Base-by-base conservation (phyloP, 2,888 invertebrate species). In the Papilio protenor region DNA sequence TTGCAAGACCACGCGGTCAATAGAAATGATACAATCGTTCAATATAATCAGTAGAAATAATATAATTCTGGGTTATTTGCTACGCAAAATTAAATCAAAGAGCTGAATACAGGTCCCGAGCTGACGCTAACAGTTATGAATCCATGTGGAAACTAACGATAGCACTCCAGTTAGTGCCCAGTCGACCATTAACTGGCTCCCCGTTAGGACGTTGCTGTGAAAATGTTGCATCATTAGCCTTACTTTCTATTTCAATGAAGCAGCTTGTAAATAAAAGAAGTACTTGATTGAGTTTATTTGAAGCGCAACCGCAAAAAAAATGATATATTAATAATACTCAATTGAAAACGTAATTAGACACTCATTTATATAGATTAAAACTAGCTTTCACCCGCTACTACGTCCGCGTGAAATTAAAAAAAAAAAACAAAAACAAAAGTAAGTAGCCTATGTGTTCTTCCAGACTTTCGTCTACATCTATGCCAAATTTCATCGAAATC, bases 91-190 rank as follows among this genome's bases (percentile, higher is more conserved):
- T 73, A 77, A 77, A 77, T 73, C 64, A 57, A 40, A 77, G 55
- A 73, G 66, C 77, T 64, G 66, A 64, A 66, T 64, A 73, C 55
- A 27, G 66, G 73, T 45, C 55, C 55, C 69, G 40, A 49, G 73
- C 74, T 74, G 70, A 77, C 74, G 74, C 27, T 75, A 77, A 75
- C 77, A 77, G 77, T 77, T 77, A 74, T 73, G 77, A 77, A 77
- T 77, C 61, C 77, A 77, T 74, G 77, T 77, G 77, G 77, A 77
- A 77, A 77, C 70, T 61, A 77, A 74, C 77, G 74, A 77, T 77
- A 77, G 77, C 74, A 77, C 74, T 77, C 70, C 77, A 77, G 77
- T 77, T 77, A 77, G 77, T 74, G 70, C 70, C 73, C 73, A 77
- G 70, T 69, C 74, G 61, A 71, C 77, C 77, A 74, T 77, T 74